Evolutionary conservation across 1,140 invertebrate genomes (phyloP), one percentile per base, ranked within the genome.

Genomic region (Drosophila guanche): DNA sequence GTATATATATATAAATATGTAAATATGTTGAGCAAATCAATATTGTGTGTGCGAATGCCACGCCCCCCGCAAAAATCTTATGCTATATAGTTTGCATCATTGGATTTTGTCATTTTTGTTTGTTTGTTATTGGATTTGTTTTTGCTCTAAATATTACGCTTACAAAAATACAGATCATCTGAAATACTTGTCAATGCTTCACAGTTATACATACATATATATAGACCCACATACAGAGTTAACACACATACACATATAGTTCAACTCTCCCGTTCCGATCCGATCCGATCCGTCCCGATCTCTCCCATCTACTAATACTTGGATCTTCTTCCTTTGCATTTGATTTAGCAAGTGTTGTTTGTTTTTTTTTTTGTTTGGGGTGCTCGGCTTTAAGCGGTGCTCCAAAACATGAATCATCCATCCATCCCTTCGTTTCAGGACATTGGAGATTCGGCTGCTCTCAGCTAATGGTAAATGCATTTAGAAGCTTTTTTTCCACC

Each of bases 131-230:
- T 20, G 7, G 6, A 41, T 27, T 50, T 40, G 46, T 50, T 77
- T 29, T 45, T 57, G 40, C 59, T 40, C 72, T 86, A 73, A 77
- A 85, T 85, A 86, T 80, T 86, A 86, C 58, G 83, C 81, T 86
- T 86, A 86, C 81, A 86, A 86, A 86, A 86, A 86, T 86, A 86
- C 81, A 86, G 81, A 86, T 86, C 81, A 86, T 86, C 81, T 86
- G 73, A 88, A 78, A 85, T 81, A 79, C 69, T 84, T 86, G 58
- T 72, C 76, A 84, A 84, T 86, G 81, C 70, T 78, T 84, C 76
- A 79, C 75, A 85, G 76, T 78, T 85, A 80, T 62, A 67, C 77
- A 76, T 73, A 86, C 57, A 74, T 59, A 68, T 42, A 67, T 57
- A 57, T 42, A 67, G 40, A 56, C 57, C 10, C 10, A 37, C 14